These are phyloP conservation scores for Eumaeus atala DNA, from an alignment of 1,140 invertebrate genomes.

Conservation along the genomic window DNA sequence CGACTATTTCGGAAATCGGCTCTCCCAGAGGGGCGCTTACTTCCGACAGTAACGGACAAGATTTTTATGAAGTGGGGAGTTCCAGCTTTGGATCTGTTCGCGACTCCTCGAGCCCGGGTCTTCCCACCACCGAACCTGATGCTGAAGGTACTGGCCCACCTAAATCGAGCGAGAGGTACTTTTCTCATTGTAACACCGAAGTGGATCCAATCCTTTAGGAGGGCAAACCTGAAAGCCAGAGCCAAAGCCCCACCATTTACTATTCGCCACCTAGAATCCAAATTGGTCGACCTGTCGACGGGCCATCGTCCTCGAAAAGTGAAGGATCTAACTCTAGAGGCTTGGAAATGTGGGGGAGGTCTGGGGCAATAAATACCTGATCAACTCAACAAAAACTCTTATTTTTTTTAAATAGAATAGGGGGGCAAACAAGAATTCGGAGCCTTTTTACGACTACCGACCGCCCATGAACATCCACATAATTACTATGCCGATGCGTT, in stretches of 20 bases:
- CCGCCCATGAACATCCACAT: too few relatives aligned
- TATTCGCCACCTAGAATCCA: conserved; percentile 26
- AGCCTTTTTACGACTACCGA: too few relatives aligned
- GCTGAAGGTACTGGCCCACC: conserved; percentile 35
- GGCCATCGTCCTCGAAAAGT: conserved; percentile 32
- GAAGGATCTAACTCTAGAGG: conserved; percentile 32
- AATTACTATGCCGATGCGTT: too few relatives aligned
- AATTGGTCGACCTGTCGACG: conserved; percentile 34
- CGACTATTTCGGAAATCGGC: conserved; percentile 12
- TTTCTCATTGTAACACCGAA: conserved; percentile 37
- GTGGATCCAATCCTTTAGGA: conserved; percentile 48
- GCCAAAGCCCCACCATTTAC: conserved; percentile 30
- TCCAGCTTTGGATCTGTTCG: conserved; percentile 29
- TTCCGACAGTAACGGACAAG: conserved; percentile 9
- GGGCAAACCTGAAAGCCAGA: conserved; percentile 35
- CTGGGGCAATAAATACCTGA: conserved; percentile 21
- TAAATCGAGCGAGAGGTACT: conserved; percentile 34
- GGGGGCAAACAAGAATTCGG: too few relatives aligned
- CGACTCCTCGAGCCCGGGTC: conserved; percentile 33
- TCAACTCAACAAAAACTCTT: conserved; percentile 21
- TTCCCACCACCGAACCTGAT: conserved; percentile 47
- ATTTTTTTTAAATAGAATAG: too few relatives aligned
- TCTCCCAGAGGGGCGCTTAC: conserved; percentile 18
- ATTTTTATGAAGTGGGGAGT: conserved; percentile 16
- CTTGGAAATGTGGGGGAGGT: conserved; percentile 44